Conservation (phyloP, 2,797 vertebrate species). For the Molossus molossus region DNA sequence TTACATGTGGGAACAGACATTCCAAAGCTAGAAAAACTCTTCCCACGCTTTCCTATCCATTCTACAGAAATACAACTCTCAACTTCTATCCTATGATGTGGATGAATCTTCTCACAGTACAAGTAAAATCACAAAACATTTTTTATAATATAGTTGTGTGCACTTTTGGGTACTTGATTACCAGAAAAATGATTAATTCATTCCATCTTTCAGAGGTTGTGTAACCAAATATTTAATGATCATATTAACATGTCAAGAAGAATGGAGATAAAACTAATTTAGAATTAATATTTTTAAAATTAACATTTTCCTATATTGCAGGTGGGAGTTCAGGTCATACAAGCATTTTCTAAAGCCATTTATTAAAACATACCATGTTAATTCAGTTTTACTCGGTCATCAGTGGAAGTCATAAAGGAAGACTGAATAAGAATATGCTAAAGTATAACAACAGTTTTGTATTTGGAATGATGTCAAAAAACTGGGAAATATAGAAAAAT, state of each 20-base stretch:
- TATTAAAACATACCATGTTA: constrained; percentile 33
- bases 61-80: constrained; percentile 43
- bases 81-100: not conserved
- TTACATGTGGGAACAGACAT: constrained; percentile 34
- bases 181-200: constrained; percentile 52
- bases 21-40: constrained; percentile 6
- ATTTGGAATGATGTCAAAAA: constrained; percentile 41
- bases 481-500: not conserved
- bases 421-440: not conserved
- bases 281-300: constrained; percentile 50
- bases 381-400: constrained; percentile 27
- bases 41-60: not conserved
- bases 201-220: not conserved
- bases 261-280: constrained; percentile 8
- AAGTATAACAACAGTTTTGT: not conserved
- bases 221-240: not conserved
- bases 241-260: constrained; percentile 9
- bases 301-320: not conserved
- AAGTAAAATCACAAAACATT: constrained; percentile 38
- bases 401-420: not conserved
- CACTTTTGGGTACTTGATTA: not conserved
- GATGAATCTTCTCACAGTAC: not conserved
- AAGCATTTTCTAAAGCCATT: constrained; percentile 45
- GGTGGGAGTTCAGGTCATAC: not conserved
- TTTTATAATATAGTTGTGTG: not conserved